Evolutionary conservation across 2,797 vertebrate genomes (phyloP), one percentile per base, ranked within the genome.

Genomic region (Spondyliosoma cantharus): DNA sequence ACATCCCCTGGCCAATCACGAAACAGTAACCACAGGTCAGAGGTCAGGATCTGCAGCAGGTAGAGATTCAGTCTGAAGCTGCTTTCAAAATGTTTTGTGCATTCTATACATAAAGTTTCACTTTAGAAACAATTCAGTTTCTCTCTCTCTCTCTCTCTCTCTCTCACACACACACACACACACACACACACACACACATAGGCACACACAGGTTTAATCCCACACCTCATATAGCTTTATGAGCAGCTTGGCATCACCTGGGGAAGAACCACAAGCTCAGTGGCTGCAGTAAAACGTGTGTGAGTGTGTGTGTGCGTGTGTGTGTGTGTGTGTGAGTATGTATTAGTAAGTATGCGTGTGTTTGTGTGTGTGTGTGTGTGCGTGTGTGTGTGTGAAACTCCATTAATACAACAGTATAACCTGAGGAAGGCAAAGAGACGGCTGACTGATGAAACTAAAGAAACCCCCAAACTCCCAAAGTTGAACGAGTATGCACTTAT

Each of bases 161-260:
- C 29, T 32, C 29, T 32, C 29, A 68, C 25, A 27, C 46, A 68
- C 56, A 62, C 63, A 29, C 54, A 68, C 72, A 58, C 59, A 56
- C 32, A 63, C 56, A 48, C 67, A 29, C 53, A 46, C 56, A n/a
- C 46, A 54, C 56, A 53, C 62, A 60, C 32, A 46, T 54, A 52
- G 56, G 50, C 24, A 29, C 66, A 57, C 67, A 64, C 64, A 58
- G 46, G 46, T 75, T 81, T 81, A 86, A 78, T 83, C 77, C 81
- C 81, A 78, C 77, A 83, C 37, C 77, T 86, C 77, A 74, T 78
- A 83, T 74, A 80, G 77, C 66, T 80, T 86, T 68, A 83, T 63
- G 77, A 83, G 61, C 54, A 16, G 61, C 46, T 60, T 32, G 2
- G 46, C 74, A 45, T 79, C 69, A 67, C 81, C 79, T 79, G 57